Base-by-base conservation (phyloP, 2,113 vertebrate species). In the Bubo bubo region DNA sequence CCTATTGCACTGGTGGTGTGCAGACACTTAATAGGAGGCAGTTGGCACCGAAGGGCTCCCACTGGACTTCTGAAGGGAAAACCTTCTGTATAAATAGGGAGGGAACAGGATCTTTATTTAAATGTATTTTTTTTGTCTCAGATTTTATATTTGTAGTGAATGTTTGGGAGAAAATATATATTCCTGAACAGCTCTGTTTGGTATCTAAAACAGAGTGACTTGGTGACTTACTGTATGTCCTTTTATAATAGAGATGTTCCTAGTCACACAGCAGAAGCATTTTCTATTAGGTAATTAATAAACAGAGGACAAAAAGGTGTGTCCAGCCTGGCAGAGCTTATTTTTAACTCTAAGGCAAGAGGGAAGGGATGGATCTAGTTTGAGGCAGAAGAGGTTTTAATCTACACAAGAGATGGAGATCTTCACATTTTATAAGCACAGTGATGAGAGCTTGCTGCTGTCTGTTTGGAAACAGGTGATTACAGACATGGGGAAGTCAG, bases 381-480 rank as follows among this genome's bases (percentile, higher is more conserved):
- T 41, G 80, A 75, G 32, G 27, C n/a, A 26, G 67, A 47, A 68
- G 52, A 52, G 21, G 27, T 43, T 72, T 55, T 67, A 19, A 8
- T 18, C 62, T 39, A 1, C 6, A 1, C 8, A 15, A 84, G 34
- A 43, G 15, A 59, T 34, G 32, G 53, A 47, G 28, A 68, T 41
- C 14, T 53, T 55, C 14, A 6, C 1, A 1, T 62, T 70, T 30
- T 55, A 22, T 34, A 28, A n/a, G 39, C 12, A 9, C 0, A 2
- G 30, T 43, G 75, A 45, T 1, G 3, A 26, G 26, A 39, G 53
- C 35, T 79, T 64, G 32, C 26, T 64, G 41, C n/a, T 43, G 14
- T 19, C 20, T 28, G 43, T 56, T 66, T 81, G 52, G 66, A 70
- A 88, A 52, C 13, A 7, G 19, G 26, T 15, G 32, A 67, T 41